Evolutionary conservation across 1,140 invertebrate genomes (phyloP), one percentile per base, ranked within the genome.

Genomic region (Achatina immaculata): DNA sequence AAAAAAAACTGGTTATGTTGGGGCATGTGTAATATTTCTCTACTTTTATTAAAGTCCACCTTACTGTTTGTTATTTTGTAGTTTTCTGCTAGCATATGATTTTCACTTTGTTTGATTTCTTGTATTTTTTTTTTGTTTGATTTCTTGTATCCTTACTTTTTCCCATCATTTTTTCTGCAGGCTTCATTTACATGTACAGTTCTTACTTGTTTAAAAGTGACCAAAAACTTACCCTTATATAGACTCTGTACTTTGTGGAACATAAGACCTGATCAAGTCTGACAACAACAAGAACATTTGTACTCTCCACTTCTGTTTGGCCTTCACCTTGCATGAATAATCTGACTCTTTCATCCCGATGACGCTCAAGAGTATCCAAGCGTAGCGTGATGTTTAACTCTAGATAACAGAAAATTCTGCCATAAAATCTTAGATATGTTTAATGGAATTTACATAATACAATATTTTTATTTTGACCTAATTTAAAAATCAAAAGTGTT

Each of bases 361-460:
- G 80, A n/a, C 82, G 76, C 45, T 83, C 82, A 34, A 83, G 65
- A 16, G 81, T 83, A 62, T 85, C 84, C 38, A 85, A 31, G n/a
- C 28, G 75, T 34, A 85, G 36, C 19, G 82, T 84, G 31, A 84
- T 74, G 24, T 82, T 78, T 9, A 82, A 66, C 62, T 81, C 83
- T 84, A 55, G 31, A 69, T 36, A 76, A 55, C 31, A 31, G 24
- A 42, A n/a, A n/a, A n/a, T n/a, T n/a, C n/a, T n/a, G n/a, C n/a
- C n/a, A 28, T 0, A 24, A 0, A 58, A 21, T 58, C 48, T n/a
- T 34, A 58, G 21, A 0, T 77, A 36, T 21, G 9, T 58, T 34
- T 77, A 14, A 58, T 19, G 28, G 4, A 77, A 34, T 36, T n/a
- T 71, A 0, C n/a, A 24, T 36, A 1, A 36, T 0, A 36, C 31